These are phyloP conservation scores for Pseudochirops cupreus DNA, from an alignment of 2,797 vertebrate genomes.

Conservation along the genomic window DNA sequence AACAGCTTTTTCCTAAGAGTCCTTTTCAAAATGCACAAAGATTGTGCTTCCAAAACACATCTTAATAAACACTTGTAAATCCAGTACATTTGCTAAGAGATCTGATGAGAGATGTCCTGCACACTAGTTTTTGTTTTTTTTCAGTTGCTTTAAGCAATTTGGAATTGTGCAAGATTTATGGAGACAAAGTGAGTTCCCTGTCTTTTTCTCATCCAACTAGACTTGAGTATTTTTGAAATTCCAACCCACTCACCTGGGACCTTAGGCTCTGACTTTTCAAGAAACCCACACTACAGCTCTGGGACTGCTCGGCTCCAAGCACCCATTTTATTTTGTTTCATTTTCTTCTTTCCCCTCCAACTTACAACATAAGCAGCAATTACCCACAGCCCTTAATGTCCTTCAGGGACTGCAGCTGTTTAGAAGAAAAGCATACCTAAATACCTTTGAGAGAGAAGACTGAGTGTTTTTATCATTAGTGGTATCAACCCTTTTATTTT, in stretches of 20 bases:
- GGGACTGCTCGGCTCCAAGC: neutral
- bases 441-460: constrained; percentile 61
- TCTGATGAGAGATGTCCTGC: constrained; percentile 8
- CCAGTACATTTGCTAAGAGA: neutral
- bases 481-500: constrained; percentile 61
- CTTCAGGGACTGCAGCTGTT: constrained; percentile 34
- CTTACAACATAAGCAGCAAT: constrained; percentile 45
- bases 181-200: constrained; percentile 31
- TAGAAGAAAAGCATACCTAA: constrained; percentile 50
- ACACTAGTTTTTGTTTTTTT: constrained; percentile 13
- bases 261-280: constrained; percentile 23
- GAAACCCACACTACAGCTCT: constrained; percentile 43
- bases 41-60: neutral
- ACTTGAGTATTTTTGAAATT: neutral
- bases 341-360: neutral
- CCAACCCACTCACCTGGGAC: neutral
- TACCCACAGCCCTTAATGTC: constrained; percentile 38
- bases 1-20: neutral
- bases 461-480: constrained; percentile 65
- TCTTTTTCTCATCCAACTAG: constrained; percentile 14
- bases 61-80: neutral
- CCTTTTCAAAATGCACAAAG: neutral
- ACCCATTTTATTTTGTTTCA: constrained; percentile 35
- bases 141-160: constrained; percentile 29
- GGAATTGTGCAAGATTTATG: neutral